Base-by-base conservation (phyloP, 2,888 invertebrate species). In the Diploptera punctata region DNA sequence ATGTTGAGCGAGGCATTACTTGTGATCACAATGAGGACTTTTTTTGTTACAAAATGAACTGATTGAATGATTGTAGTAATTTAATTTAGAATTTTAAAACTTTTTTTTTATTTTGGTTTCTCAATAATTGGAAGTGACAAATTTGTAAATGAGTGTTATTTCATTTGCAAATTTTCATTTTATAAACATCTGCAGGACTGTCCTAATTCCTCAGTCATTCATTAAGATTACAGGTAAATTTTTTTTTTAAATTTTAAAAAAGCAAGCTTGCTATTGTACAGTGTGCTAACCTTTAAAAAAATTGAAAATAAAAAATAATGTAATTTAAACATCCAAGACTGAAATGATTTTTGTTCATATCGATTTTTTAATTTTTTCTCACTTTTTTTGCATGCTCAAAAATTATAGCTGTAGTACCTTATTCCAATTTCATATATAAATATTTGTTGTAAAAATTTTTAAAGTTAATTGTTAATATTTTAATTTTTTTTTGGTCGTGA, bases 241-340 rank as follows among this genome's bases (percentile, higher is more conserved):
- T 60, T 60, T 60, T 43, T 26, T n/a, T n/a, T n/a, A n/a, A n/a
- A 38, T 24, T 44, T 62, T 24, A 44, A 16, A 24, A 44, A 44
- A 65, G 47, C 54, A 65, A 21, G 26, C 65, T 44, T 65, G 18
- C 43, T 44, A 43, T 43, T 65, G 65, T 65, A 65, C 21, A 44
- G 65, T 44, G 31, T 62, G 62, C 62, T 38, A 19, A 62, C 21
- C 65, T 18, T 47, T 21, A 24, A 44, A 26, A 21, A 47, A 65
- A 31, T n/a, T 1, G 26, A n/a, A 13, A 57, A 33, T 7, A 57
- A 29, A 24, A 57, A 57, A 57, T n/a, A 13, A 2, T 2, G 13
- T 26, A n/a, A 57, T 7, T 24, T 9, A 54, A 54, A 26, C n/a
- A 2, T 31, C 29, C 13, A 29, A 57, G 29, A 57, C 29, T 57